Evolutionary conservation across 1,140 invertebrate genomes (phyloP).

Genomic region (Nephotettix cincticeps): DNA sequence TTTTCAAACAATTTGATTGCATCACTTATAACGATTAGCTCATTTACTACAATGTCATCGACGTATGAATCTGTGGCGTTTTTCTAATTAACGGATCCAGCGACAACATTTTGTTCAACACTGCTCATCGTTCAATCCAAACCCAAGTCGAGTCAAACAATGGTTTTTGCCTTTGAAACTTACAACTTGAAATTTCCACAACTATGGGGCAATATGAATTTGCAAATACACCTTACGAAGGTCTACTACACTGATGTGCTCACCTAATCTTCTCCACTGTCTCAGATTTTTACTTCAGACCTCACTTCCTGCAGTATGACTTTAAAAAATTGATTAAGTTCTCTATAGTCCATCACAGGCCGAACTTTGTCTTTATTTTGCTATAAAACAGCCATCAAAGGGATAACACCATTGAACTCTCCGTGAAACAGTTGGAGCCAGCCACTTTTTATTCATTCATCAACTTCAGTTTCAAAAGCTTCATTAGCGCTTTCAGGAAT

Average conservation of each 20-base stretch:
- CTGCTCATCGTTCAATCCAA: slow-evolving; percentile 7
- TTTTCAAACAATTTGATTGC: neutral
- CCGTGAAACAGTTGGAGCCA: neutral
- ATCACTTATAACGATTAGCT: neutral
- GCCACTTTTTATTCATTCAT: neutral
- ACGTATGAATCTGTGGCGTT: neutral
- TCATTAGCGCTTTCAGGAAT: neutral
- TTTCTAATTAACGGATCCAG: neutral
- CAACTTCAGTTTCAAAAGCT: neutral
- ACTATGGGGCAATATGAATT: neutral
- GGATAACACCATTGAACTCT: neutral
- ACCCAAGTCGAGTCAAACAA: slow-evolving; percentile 13
- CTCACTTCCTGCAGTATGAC: neutral
- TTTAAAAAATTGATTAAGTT: neutral
- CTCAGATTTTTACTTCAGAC: neutral
- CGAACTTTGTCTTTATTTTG: neutral
- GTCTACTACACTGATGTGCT: neutral
- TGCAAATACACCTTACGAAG: neutral
- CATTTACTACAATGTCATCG: neutral
- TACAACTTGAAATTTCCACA: slow-evolving; percentile 21
- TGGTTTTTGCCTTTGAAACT: slow-evolving; percentile 4
- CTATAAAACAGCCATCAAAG: slow-evolving; percentile 5
- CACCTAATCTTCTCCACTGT: neutral
- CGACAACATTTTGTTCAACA: neutral
- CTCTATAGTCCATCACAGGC: neutral